A percentile compares a stretch with the other conserved stretches of the same genome.
phyloP scores from a whole-genome alignment of 2,888 invertebrate genomes.

The Sipha maydis region DNA sequence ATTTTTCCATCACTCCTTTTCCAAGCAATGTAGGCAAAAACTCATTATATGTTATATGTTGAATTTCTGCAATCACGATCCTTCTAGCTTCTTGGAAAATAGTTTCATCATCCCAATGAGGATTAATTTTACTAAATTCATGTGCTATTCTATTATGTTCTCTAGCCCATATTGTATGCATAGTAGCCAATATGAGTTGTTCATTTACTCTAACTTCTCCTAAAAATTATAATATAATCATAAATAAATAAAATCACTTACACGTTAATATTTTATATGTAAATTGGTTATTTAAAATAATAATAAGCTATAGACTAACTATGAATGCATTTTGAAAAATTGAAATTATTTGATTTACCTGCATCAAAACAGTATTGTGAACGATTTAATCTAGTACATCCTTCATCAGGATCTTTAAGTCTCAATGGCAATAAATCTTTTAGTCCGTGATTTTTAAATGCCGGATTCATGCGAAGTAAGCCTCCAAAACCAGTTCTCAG shows the following conservation, averaged over 20 bases:
- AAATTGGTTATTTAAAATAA: neutral
- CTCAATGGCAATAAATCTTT: slow-evolving; percentile 89
- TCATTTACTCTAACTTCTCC: slow-evolving; percentile 92
- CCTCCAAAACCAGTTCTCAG: slow-evolving; percentile 85
- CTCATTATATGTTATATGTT: slow-evolving; percentile 91
- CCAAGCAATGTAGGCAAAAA: slow-evolving; percentile 89
- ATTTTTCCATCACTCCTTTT: slow-evolving; percentile 91
- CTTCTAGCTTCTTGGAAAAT: slow-evolving; percentile 87
- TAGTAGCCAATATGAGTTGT: slow-evolving; percentile 86
- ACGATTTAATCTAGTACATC: slow-evolving; percentile 88
- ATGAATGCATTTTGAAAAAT: neutral
- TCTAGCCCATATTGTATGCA: slow-evolving; percentile 90
- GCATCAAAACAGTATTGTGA: slow-evolving; percentile 94
- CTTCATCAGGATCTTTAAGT: slow-evolving; percentile 90
- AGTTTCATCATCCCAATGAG: slow-evolving; percentile 94
- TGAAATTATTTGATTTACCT: slow-evolving; percentile 66
- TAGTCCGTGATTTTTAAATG: slow-evolving; percentile 85
- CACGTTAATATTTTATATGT: neutral
- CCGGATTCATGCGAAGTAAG: slow-evolving; percentile 88
- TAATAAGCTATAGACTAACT: neutral
- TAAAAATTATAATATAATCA: slow-evolving; percentile 39
- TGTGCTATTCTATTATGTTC: slow-evolving; percentile 90
- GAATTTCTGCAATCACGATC: slow-evolving; percentile 86
- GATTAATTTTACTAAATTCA: slow-evolving; percentile 81
- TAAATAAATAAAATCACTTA: neutral